Base-by-base conservation (phyloP, 2,797 vertebrate genomes). In the Lophius americanus region DNA sequence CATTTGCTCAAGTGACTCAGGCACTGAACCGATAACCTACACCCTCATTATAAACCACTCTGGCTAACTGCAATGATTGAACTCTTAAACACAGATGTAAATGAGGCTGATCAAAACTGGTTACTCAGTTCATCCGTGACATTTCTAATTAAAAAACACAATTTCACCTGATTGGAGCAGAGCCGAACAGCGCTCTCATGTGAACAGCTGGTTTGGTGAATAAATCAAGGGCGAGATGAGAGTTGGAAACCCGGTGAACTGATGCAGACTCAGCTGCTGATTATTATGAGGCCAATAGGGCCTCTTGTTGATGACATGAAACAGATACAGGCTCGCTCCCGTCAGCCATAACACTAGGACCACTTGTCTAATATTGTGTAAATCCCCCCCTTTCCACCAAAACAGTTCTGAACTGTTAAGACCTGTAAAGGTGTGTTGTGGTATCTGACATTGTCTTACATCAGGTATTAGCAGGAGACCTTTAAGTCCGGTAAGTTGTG, bases 181-280 rank as follows among this genome's bases (percentile, higher is more conserved):
- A 3, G 57, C 67, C 44, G 48, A 55, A 56, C 55, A 4, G 42
- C 8, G 7, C 46, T 67, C 12, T 53, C 23, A 6, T 50, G 51
- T 23, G 54, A 83, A 56, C 83, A 83, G 83, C 81, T 83, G 84
- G 52, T 77, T 76, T 13, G 60, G 68, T 46, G 82, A 79, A 81
- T 82, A 62, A 80, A 78, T 75, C 67, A 3, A 62, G 76, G 66
- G 74, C 66, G 68, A 82, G 79, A 60, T 7, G 73, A 67, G 68
- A 64, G 70, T 39, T 52, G 67, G 56, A 66, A 66, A 77, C 44
- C 69, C 68, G 74, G 73, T 70, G 78, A 73, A 57, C 55, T 47
- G 70, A 66, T 57, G 51, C 48, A 60, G 67, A 73, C 75, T 82
- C 66, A 62, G 68, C 77, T 68, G 81, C 85, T 88, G 66, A 66